Conservation (phyloP, 2,888 invertebrate genomes). For the Unio pictorum region DNA sequence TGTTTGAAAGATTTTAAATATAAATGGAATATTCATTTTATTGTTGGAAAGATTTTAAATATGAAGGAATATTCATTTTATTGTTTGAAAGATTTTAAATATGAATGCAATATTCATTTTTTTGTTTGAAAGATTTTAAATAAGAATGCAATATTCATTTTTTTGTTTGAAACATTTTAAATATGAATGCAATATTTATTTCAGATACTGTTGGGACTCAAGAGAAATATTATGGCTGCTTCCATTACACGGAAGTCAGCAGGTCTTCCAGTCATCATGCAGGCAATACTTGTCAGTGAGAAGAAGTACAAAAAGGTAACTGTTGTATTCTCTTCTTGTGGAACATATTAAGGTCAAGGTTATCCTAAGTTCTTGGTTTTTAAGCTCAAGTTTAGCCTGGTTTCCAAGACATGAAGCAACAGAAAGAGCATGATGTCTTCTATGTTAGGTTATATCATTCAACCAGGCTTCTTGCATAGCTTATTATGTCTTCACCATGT, state of each 20-base stretch:
- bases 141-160: constrained; percentile 5
- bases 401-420: too few species aligned
- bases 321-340: neutral
- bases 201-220: constrained; percentile 55
- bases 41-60: constrained; percentile 19
- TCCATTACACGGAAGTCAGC: constrained; percentile 83
- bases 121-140: neutral
- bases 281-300: constrained; percentile 82
- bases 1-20: neutral
- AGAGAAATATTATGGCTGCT: constrained; percentile 67
- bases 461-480: too few species aligned
- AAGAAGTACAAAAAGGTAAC: constrained; percentile 72
- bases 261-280: constrained; percentile 84
- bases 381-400: too few species aligned
- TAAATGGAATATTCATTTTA: constrained; percentile 17
- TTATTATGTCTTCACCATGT: too few species aligned
- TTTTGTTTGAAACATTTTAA: neutral
- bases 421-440: too few species aligned
- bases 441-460: too few species aligned
- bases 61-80: neutral
- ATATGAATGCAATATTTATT: constrained; percentile 4
- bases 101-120: constrained; percentile 19
- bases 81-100: neutral
- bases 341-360: neutral
- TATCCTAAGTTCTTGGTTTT: neutral